Conservation (phyloP, 2,113 vertebrate species). For the Rhinichthys klamathensis region DNA sequence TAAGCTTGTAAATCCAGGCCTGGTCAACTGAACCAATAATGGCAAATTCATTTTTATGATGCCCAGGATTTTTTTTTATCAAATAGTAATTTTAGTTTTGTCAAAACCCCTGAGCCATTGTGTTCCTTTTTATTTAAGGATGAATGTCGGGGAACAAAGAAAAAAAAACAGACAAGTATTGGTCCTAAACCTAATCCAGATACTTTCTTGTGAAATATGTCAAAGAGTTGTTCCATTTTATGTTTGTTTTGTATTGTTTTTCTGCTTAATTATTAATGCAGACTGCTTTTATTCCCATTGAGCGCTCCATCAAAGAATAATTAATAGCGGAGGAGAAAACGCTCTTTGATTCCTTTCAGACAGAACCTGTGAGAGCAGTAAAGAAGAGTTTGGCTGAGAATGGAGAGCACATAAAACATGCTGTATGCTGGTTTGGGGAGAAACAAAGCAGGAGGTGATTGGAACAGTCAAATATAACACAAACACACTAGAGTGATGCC, state of each 20-base stretch:
- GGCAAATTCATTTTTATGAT: no score
- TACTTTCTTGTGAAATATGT: constrained; percentile 48
- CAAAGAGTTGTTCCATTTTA: constrained; percentile 57
- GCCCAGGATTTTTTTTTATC: no score
- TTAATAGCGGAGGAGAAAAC: constrained; percentile 57
- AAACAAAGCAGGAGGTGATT: neutral
- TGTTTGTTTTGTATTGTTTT: constrained; percentile 64
- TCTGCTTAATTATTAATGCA: constrained; percentile 72
- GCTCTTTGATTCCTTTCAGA: constrained; percentile 54
- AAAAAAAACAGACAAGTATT: constrained; percentile 64
- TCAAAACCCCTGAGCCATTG: no score
- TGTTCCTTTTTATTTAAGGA: neutral
- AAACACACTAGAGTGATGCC: neutral
- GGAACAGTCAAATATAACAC: neutral
- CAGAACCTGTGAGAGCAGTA: constrained; percentile 39
- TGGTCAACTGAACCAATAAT: no score
- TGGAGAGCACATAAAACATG: neutral
- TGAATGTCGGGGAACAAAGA: neutral
- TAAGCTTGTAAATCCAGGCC: no score
- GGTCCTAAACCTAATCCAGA: constrained; percentile 55
- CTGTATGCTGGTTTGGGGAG: neutral
- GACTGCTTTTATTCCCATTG: constrained; percentile 66
- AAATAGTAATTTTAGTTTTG: no score
- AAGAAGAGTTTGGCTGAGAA: constrained; percentile 42
- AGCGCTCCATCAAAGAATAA: constrained; percentile 64